Percentiles rank a stretch among this genome's conserved stretches.
Conservation (phyloP, 1,140 invertebrate species). For the Ctenoplectra terminalis region DNA sequence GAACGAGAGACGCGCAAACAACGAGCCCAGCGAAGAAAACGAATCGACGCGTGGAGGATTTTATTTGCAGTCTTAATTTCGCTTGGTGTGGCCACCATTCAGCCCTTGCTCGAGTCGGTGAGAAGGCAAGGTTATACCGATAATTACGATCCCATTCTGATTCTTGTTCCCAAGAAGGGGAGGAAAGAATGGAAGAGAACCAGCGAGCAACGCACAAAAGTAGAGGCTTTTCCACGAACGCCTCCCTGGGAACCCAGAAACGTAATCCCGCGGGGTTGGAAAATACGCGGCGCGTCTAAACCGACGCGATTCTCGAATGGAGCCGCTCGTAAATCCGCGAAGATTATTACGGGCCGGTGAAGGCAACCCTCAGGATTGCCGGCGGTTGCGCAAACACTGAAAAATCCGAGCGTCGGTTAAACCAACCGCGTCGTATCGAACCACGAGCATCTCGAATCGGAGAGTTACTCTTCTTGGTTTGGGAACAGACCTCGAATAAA, state of each 20-base stretch:
- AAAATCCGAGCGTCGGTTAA: conserved; percentile 57
- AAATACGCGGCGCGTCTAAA: conserved; percentile 62
- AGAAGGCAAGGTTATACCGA: conserved; percentile 17
- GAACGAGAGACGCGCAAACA: neutral
- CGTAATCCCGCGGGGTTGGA: conserved; percentile 57
- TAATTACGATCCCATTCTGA: conserved; percentile 27
- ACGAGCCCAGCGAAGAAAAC: neutral
- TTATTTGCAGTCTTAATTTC: conserved; percentile 23
- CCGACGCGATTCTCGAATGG: conserved; percentile 51
- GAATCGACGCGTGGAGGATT: neutral
- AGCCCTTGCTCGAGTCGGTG: neutral
- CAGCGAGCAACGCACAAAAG: conserved; percentile 10
- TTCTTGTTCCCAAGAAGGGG: neutral
- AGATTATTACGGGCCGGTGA: conserved; percentile 67
- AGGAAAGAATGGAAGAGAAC: neutral
- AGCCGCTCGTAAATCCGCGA: conserved; percentile 67
- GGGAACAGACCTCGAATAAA: neutral
- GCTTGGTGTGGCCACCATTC: neutral
- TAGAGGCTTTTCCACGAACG: conserved; percentile 6
- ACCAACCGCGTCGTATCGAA: conserved; percentile 38
- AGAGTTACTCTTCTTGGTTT: neutral
- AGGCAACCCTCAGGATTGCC: conserved; percentile 26
- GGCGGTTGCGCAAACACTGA: conserved; percentile 58
- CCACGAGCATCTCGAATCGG: neutral
- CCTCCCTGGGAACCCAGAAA: conserved; percentile 1